These are phyloP conservation scores for Helogale parvula DNA, from an alignment of 2,113 vertebrate species.

Conservation along the genomic window DNA sequence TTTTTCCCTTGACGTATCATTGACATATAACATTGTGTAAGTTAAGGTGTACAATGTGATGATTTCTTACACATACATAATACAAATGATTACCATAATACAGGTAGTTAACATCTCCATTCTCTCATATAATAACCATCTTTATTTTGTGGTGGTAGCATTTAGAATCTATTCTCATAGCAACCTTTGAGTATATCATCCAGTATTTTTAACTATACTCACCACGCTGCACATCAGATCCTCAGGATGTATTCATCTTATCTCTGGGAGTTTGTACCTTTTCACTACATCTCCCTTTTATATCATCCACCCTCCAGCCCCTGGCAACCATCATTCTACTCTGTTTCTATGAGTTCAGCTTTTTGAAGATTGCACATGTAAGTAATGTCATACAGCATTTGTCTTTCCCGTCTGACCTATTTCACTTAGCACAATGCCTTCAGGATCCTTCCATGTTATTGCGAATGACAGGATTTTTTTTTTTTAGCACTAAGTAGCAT, in stretches of 20 bases:
- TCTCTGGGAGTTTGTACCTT: background rate
- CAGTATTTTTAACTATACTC: background rate
- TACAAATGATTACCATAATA: background rate
- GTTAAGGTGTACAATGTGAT: background rate
- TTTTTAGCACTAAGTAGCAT: background rate
- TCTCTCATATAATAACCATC: background rate
- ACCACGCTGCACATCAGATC: background rate
- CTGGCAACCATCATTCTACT: background rate
- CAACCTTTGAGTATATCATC: background rate
- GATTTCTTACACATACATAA: background rate
- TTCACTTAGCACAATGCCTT: background rate
- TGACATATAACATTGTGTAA: background rate
- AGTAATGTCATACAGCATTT: background rate
- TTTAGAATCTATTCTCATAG: background rate
- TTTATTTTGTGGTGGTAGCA: background rate
- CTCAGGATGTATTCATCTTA: background rate
- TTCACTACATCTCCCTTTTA: background rate
- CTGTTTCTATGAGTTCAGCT: background rate
- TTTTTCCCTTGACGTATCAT: background rate
- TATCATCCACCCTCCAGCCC: too few relatives aligned
- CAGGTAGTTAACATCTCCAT: background rate
- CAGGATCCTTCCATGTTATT: background rate
- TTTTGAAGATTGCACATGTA: background rate
- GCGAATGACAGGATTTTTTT: background rate
- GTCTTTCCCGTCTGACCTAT: background rate